Conservation (phyloP, 2,797 vertebrate species). For the Darevskia mixta region DNA sequence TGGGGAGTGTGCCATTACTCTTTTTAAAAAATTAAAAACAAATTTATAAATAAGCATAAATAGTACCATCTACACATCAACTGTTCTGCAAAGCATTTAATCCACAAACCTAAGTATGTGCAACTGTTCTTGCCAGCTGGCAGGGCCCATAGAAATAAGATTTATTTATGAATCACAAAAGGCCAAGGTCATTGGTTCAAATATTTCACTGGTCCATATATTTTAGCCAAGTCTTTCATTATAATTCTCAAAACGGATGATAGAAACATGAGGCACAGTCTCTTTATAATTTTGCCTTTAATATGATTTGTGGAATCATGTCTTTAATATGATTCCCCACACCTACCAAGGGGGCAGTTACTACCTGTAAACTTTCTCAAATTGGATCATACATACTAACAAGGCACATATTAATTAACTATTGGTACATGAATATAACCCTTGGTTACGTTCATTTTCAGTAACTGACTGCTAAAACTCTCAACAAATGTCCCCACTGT, state of each 20-base stretch:
- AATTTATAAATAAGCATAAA: slow-evolving; percentile 63
- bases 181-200: slow-evolving; percentile 30
- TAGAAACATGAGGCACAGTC: not conserved
- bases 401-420: slow-evolving; percentile 2
- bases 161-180: slow-evolving; percentile 32
- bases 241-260: slow-evolving; percentile 45
- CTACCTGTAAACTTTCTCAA: not conserved
- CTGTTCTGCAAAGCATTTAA: slow-evolving; percentile 60
- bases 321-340: not conserved
- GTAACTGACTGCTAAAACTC: not conserved
- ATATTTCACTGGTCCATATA: slow-evolving; percentile 40
- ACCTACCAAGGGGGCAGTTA: not conserved
- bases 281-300: not conserved
- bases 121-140: slow-evolving; percentile 45
- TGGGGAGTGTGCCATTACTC: slow-evolving; percentile 39
- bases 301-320: not conserved
- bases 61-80: slow-evolving; percentile 60
- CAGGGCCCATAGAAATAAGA: not conserved
- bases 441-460: not conserved
- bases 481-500: not conserved
- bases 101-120: slow-evolving; percentile 50
- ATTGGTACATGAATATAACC: not conserved
- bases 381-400: not conserved
- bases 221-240: slow-evolving; percentile 49
- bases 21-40: slow-evolving; percentile 44